Percentiles rank a stretch among this genome's conserved stretches.
Evolutionary conservation across 2,113 vertebrate genomes (phyloP).

Genomic region (Cervus canadensis): DNA sequence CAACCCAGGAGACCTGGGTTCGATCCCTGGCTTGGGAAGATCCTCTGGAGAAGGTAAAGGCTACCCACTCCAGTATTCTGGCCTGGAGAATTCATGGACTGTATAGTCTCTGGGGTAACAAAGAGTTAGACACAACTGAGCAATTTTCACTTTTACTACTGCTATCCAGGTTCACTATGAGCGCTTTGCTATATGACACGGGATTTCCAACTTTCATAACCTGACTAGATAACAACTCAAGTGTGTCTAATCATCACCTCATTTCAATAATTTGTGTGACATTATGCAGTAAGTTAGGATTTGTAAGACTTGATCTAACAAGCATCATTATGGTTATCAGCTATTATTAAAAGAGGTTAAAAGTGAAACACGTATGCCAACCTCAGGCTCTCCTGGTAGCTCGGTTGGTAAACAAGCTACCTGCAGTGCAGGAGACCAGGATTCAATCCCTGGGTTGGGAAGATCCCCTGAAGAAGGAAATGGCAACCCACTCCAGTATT

Average conservation of each 20-base stretch:
- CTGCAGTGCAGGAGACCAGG: background rate
- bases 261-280: background rate
- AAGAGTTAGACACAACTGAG: background rate
- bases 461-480: background rate
- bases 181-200: fast-evolving
- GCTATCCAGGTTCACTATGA: background rate
- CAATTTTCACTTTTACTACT: background rate
- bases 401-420: background rate
- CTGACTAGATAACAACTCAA: too few relatives aligned
- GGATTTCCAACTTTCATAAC: background rate
- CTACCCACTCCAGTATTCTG: background rate
- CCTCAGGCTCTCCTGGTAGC: background rate
- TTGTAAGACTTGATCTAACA: background rate
- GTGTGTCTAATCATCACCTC: background rate
- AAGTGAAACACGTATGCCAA: background rate
- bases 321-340: background rate
- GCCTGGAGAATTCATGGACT: background rate
- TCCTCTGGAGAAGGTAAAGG: background rate
- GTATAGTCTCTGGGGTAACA: background rate
- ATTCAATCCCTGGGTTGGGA: background rate
- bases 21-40: fast-evolving
- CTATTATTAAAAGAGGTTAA: background rate
- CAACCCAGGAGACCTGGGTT: background rate
- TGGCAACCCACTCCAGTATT: background rate
- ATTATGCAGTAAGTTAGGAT: background rate